Evolutionary conservation across 2,797 vertebrate genomes (phyloP).

Genomic region (Eulemur rubriventer): DNA sequence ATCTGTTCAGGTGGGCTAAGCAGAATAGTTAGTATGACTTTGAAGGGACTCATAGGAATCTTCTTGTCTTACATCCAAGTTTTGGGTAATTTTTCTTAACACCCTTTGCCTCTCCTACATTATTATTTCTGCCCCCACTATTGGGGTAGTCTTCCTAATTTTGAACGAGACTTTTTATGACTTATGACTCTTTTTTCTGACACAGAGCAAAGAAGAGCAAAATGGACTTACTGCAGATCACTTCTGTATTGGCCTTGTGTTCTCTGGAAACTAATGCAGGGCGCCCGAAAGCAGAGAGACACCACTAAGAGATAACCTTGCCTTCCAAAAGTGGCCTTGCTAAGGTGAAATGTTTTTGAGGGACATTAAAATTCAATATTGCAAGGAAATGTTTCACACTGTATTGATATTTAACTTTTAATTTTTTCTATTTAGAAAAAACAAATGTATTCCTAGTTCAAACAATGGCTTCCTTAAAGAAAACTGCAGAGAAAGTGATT

Average conservation of each 20-base stretch:
- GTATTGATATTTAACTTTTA: conserved; percentile 24
- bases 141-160: neutral
- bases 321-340: neutral
- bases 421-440: neutral
- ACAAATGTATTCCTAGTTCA: neutral
- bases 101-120: neutral
- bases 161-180: neutral
- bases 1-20: neutral
- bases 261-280: neutral
- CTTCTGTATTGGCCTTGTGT: neutral
- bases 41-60: neutral
- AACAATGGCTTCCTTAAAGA: conserved; percentile 29
- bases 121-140: neutral
- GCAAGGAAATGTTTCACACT: neutral
- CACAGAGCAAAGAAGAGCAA: neutral
- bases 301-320: neutral
- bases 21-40: neutral
- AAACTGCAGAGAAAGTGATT: neutral
- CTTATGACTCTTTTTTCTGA: neutral
- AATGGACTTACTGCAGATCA: neutral
- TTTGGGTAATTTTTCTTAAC: neutral
- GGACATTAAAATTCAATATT: neutral
- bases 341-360: neutral
- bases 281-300: neutral
- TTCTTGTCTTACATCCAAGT: neutral